Evolutionary conservation across 1,140 invertebrate species (phyloP), one percentile per base, ranked within the genome.

Genomic region (Lithobius niger): DNA sequence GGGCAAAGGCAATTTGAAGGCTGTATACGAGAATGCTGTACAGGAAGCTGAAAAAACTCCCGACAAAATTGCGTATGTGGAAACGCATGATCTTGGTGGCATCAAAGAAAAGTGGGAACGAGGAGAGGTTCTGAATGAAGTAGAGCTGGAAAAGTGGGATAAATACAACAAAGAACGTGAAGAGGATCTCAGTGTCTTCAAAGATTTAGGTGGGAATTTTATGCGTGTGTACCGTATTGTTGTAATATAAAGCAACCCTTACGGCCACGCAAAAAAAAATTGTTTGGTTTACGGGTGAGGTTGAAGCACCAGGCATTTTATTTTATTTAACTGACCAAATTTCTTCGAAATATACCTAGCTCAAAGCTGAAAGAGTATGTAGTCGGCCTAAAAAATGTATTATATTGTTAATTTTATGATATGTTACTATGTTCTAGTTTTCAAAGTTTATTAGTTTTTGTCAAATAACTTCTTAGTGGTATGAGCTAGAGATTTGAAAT

Each of bases 1-100:
- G 83, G 87, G 86, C 10, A 88, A 89, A 68, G 84, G 83, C 0
- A 87, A 87, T 63, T 85, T 93, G 71, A 91, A 91, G 64, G 87
- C 92, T 67, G 80, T 88, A 74, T 92, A 93, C 68, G 87, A 92
- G 66, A 85, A 89, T 64, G 88, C 87, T 3, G 83, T 90, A 0
- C 78, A 84, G 59, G 86, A 89, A 62, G 84, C 82, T 54, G 56
- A 65, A 27, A 21, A 13, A n/a, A 48, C 16, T 36, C 45, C 52
- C 40, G 19, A 4, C 16, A 15, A 52, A 57, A n/a, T 44, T 19
- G 42, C 15, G 22, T 4, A 31, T 4, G 13, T 50, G 3, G 27
- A 27, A 63, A 27, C 61, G 64, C 52, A 66, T 76, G 43, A 76
- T 81, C 61, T 86, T 0, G 78, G 77, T 55, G 76, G 78, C 1